Percentiles rank a stretch among this genome's conserved stretches.
Evolutionary conservation across 2,888 invertebrate species (phyloP).

Genomic region (Coleophora deauratella): DNA sequence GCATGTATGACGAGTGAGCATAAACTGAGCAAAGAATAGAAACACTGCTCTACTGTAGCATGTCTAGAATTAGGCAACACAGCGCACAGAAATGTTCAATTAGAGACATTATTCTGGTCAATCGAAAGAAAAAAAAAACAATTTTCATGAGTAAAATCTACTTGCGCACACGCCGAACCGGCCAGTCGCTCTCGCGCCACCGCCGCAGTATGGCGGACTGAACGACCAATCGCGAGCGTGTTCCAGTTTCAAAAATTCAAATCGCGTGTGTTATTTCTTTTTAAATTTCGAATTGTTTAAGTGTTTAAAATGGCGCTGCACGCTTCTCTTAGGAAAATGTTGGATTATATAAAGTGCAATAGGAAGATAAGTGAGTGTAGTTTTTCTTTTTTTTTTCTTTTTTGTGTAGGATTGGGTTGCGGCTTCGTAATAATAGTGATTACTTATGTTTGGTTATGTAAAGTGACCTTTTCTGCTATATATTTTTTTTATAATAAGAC

Average conservation of each 20-base stretch:
- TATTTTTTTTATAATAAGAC: no score
- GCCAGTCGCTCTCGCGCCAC: constrained; percentile 45
- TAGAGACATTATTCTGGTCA: background rate
- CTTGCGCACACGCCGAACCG: constrained; percentile 7
- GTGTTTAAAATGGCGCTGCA: constrained; percentile 36
- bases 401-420: background rate
- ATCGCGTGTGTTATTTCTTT: background rate
- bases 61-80: no score
- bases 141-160: constrained; percentile 11
- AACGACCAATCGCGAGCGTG: constrained; percentile 11
- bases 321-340: constrained; percentile 28
- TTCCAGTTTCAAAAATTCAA: constrained; percentile 12
- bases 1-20: no score
- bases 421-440: no score
- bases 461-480: no score
- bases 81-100: background rate
- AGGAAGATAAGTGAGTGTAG: constrained; percentile 41
- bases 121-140: constrained; percentile 11
- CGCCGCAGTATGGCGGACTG: constrained; percentile 33
- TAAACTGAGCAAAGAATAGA: no score
- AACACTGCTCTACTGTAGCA: no score
- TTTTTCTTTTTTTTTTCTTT: constrained; percentile 10
- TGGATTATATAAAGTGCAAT: constrained; percentile 34
- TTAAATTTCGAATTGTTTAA: constrained; percentile 2
- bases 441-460: background rate